Percentiles rank a stretch among this genome's conserved stretches.
These are phyloP conservation scores for Dendrocincla tyrannina DNA, from an alignment of 2,797 vertebrate species.

Conservation along the genomic window DNA sequence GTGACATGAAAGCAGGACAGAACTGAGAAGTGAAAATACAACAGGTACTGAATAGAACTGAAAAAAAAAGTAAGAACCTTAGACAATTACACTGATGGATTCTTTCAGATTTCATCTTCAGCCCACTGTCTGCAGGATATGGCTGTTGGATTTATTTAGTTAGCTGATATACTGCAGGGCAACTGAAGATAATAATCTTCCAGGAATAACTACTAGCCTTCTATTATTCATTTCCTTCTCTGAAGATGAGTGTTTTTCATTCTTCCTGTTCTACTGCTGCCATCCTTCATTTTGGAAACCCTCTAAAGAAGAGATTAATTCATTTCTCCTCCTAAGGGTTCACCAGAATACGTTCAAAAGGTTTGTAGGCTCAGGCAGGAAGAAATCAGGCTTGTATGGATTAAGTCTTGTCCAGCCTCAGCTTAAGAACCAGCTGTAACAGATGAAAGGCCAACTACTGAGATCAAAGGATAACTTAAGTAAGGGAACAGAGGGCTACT, in stretches of 20 bases:
- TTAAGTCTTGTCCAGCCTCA: neutral
- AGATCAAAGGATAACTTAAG: neutral
- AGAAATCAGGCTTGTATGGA: neutral
- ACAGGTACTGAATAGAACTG: neutral
- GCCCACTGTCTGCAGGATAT: neutral
- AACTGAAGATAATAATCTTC: neutral
- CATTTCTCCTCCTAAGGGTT: neutral
- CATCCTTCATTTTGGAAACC: neutral
- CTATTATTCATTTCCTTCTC: neutral
- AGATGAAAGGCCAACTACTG: neutral
- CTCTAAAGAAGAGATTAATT: neutral
- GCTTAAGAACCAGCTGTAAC: neutral
- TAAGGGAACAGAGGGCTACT: neutral
- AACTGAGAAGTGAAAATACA: neutral
- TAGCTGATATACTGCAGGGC: neutral
- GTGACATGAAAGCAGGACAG: neutral
- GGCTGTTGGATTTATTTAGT: neutral
- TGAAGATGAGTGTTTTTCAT: neutral
- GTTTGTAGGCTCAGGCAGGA: neutral
- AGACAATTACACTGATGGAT: neutral
- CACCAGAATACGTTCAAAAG: neutral
- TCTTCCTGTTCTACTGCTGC: neutral
- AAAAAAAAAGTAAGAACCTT: neutral
- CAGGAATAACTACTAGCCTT: neutral
- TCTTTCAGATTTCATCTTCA: neutral